Evolutionary conservation across 2,797 vertebrate species (phyloP), one percentile per base, ranked within the genome.

Genomic region (Pelochelys cantorii): DNA sequence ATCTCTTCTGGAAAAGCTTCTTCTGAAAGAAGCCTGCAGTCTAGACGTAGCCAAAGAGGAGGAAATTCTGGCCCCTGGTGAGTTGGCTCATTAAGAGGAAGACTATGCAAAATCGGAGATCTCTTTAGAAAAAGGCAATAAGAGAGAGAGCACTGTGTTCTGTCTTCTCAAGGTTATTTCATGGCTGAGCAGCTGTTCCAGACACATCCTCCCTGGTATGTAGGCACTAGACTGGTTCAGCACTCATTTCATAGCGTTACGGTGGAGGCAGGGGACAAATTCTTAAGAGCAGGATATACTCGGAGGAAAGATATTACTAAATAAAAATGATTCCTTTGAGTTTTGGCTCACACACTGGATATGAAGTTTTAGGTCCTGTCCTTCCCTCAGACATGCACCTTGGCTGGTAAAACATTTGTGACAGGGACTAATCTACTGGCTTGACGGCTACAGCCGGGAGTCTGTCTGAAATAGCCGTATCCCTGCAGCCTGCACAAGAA

Each of bases 381-480:
- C 31, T 14, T n/a, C 31, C 31, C 62, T 15, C 15, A 7, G 14
- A 65, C 17, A 22, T 7, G 20, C 56, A 8, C 56, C 31, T n/a
- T 9, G 31, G 31, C 29, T n/a, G 29, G 62, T 27, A 65, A 65
- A 65, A 65, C 62, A n/a, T 14, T 65, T n/a, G 62, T n/a, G 62
- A 65, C 62, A 65, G 62, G 62, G 7, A 9, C 62, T n/a, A 65
- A 65, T 65, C 62, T n/a, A n/a, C 29, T n/a, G 31, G 31, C 15
- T 9, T 65, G 62, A 65, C 2, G 7, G 29, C 31, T 31, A 15
- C 60, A 31, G 59, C 59, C 29, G 59, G 27, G 59, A 62, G 59
- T 29, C 27, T 6, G 31, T 18, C 31, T n/a, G 83, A 96, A 93
- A 95, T 53, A 93, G 79, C 82, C 42, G 31, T 77, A 20, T 65